Evolutionary conservation across 2,113 vertebrate species (phyloP), one percentile per base, ranked within the genome.

Genomic region (Pandion haliaetus): DNA sequence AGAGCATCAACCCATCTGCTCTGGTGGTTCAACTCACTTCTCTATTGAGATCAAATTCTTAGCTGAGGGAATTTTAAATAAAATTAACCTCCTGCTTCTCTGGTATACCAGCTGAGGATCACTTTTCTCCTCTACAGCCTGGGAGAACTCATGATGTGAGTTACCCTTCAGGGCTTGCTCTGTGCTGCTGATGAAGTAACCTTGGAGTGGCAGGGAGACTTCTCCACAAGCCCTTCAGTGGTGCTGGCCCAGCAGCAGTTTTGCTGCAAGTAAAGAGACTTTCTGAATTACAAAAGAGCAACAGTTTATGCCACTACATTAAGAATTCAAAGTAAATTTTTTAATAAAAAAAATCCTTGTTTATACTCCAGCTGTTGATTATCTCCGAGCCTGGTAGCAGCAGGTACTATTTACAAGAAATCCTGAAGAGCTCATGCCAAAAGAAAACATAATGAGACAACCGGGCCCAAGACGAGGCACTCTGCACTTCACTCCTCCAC

Each of bases 331-430:
- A 98, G 65, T 59, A 93, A 94, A 96, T 66, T 52, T n/a, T 88
- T 94, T 78, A 89, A 89, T 91, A 72, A 55, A 91, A 97, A 94
- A 73, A 55, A 28, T 76, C 55, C 34, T 92, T 94, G 23, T 74
- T 95, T 86, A 55, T 81, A 69, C 19, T 82, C 31, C 88, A 86
- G 54, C 8, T 76, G 49, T 85, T 65, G 44, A 49, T 81, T 79
- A 65, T 45, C 52, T 89, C 63, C 0, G 10, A 70, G 65, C 54
- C 89, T 94, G 82, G 89, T 65, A 97, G 88, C 86, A 93, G 81
- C 86, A 97, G 88, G 93, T 96, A 96, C 80, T 90, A 58, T 36
- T 96, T 96, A 91, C 88, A 87, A 97, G 47, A 94, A 90, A 91
- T 40, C 55, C 93, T 93, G 85, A 88, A 49, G 73, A 44, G 45